phyloP scores from a whole-genome alignment of 2,113 vertebrate species.

The Bubo blakistoni region DNA sequence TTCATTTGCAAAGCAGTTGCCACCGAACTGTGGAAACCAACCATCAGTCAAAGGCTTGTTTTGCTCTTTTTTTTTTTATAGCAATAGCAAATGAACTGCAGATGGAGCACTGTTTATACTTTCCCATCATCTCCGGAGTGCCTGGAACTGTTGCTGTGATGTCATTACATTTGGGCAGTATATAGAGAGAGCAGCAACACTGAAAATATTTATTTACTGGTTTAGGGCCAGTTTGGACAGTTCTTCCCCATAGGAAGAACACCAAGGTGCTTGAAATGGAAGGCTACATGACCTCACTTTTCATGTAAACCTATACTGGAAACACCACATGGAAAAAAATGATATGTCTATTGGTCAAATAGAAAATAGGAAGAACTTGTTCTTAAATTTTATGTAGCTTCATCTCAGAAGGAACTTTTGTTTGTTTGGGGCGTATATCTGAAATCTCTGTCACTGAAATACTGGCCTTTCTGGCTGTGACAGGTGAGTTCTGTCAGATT shows the following conservation, averaged over 20 bases:
- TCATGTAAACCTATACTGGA: not conserved
- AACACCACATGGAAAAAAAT: rapidly evolving
- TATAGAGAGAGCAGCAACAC: not conserved
- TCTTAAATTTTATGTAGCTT: not conserved
- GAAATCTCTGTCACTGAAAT: not conserved
- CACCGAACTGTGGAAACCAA: constrained; percentile 41
- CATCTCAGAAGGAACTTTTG: not conserved
- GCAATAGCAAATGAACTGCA: constrained; percentile 36
- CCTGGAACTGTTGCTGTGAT: not conserved
- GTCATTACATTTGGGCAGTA: not conserved
- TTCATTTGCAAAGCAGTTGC: constrained; percentile 22
- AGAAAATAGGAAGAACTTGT: not conserved
- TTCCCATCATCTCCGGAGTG: constrained; percentile 4
- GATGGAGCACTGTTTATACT: constrained; percentile 52
- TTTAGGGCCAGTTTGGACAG: not conserved
- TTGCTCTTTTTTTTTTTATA: not conserved
- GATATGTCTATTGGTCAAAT: not conserved
- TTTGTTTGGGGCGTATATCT: not conserved
- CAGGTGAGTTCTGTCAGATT: not conserved
- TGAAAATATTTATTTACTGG: not conserved
- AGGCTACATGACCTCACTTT: not conserved
- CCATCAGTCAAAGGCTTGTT: constrained; percentile 35
- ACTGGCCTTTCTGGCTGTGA: not conserved
- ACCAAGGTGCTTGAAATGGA: not conserved
- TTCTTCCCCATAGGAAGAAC: not conserved